Base-by-base conservation (phyloP, 2,888 invertebrate species). In the Synanthedon vespiformis region DNA sequence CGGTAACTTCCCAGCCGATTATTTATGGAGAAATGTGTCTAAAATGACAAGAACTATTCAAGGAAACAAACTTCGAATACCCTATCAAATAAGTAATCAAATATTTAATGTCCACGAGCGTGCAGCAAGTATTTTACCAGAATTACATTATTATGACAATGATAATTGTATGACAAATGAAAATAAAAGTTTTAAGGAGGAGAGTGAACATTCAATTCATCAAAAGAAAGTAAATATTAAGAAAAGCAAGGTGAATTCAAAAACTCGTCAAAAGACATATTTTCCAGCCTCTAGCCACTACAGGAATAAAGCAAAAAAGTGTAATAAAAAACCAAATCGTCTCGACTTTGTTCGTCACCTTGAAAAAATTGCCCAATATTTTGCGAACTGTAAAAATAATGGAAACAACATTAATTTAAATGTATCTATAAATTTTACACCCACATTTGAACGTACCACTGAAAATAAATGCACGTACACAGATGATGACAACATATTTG, bases 361-460 rank as follows among this genome's bases (percentile, higher is more conserved):
- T 41, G 60, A 72, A 56, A 68, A 68, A 53, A 56, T 80, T 53
- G 64, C 78, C 4, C 66, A 71, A 51, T 73, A 73, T 58, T 70
- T 81, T 55, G 60, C 66, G 11, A 61, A 68, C 27, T 61, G 60
- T 49, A 60, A 70, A 34, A 58, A 57, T 40, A 64, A 68, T 27
- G 72, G 62, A 47, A 71, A 77, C 53, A 62, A 78, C 53, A 62
- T 81, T 12, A 74, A 74, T 57, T 54, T 83, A 48, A 74, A 83
- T 56, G 62, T 84, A 55, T 68, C 72, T 49, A 62, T 84, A 4
- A 80, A 77, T 54, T 58, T 80, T 0, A 18, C 13, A 8, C 48
- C 48, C 18, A 2, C 3, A 44, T 13, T 13, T 14, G 13, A 44
- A 44, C 14, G 13, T 13, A 44, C 14, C n/a, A 44, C 44, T 44